Evolutionary conservation across 2,797 vertebrate species (phyloP).

Genomic region (Semotilus atromaculatus): DNA sequence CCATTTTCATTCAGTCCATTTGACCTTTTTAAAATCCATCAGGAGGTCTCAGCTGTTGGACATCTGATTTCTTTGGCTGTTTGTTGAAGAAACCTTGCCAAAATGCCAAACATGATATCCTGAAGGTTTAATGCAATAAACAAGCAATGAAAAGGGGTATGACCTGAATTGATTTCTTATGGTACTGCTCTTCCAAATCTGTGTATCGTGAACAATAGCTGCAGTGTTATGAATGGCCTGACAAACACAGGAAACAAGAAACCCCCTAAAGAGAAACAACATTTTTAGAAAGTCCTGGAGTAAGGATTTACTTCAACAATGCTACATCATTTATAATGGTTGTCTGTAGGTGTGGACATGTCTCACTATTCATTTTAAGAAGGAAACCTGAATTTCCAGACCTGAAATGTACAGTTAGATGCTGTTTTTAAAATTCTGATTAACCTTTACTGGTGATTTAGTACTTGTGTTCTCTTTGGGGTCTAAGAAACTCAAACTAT

Average conservation of each 20-base stretch:
- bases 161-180: constrained; percentile 60
- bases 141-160: constrained; percentile 48
- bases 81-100: constrained; percentile 41
- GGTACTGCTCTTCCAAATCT: constrained; percentile 43
- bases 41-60: constrained; percentile 47
- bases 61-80: constrained; percentile 57
- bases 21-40: not conserved
- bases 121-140: constrained; percentile 57
- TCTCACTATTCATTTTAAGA: not conserved
- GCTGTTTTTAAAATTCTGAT: not conserved
- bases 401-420: not conserved
- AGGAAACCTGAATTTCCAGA: not conserved
- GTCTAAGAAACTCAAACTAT: not conserved
- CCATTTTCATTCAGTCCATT: constrained; percentile 37
- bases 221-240: constrained; percentile 52
- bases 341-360: not conserved
- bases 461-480: not conserved
- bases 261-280: constrained; percentile 13
- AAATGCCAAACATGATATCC: constrained; percentile 49
- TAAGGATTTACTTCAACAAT: constrained; percentile 12
- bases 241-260: constrained; percentile 59
- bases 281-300: constrained; percentile 51
- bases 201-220: constrained; percentile 51
- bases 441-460: constrained; percentile 5
- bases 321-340: not conserved